A percentile compares a stretch with the other conserved stretches of the same genome.
Evolutionary conservation across 2,888 invertebrate genomes (phyloP).

Genomic region (Meliscaeva auricollis): DNA sequence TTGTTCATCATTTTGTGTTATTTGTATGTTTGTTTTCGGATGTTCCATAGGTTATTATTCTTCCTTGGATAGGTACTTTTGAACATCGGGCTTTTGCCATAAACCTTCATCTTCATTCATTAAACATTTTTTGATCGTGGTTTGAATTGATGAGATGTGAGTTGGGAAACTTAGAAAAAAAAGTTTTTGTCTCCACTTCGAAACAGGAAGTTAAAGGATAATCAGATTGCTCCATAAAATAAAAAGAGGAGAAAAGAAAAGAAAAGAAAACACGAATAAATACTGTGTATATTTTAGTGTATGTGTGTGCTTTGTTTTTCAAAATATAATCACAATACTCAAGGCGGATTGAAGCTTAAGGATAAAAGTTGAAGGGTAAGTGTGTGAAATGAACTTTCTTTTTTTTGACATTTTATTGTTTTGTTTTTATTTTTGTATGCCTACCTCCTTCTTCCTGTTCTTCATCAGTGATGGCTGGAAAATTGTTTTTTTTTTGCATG

Average conservation of each 20-base stretch:
- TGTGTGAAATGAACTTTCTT: slow-evolving; percentile 29
- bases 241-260: slow-evolving; percentile 14
- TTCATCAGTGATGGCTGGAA: too few relatives aligned
- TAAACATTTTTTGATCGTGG: slow-evolving; percentile 45
- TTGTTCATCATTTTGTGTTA: slow-evolving; percentile 34
- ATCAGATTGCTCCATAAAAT: slow-evolving; percentile 40
- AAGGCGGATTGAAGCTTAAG: slow-evolving; percentile 69
- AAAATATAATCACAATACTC: slow-evolving; percentile 2
- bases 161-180: slow-evolving; percentile 40
- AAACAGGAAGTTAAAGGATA: slow-evolving; percentile 46
- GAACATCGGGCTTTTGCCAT: neutral
- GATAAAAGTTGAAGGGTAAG: slow-evolving; percentile 72
- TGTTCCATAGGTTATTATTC: neutral
- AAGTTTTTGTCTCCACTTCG: slow-evolving; percentile 9
- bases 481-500: too few relatives aligned
- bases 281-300: slow-evolving; percentile 39
- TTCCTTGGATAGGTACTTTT: slow-evolving; percentile 30
- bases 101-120: slow-evolving; percentile 1
- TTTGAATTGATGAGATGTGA: slow-evolving; percentile 55
- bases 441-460: neutral
- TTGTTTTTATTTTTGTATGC: slow-evolving; percentile 8
- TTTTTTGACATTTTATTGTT: slow-evolving; percentile 9
- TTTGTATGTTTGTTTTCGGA: slow-evolving; percentile 28
- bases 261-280: neutral
- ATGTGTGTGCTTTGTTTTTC: slow-evolving; percentile 13